Percentiles rank a stretch among this genome's conserved stretches.
Evolutionary conservation across 2,113 vertebrate genomes (phyloP).

Genomic region (Corydoras sp.): DNA sequence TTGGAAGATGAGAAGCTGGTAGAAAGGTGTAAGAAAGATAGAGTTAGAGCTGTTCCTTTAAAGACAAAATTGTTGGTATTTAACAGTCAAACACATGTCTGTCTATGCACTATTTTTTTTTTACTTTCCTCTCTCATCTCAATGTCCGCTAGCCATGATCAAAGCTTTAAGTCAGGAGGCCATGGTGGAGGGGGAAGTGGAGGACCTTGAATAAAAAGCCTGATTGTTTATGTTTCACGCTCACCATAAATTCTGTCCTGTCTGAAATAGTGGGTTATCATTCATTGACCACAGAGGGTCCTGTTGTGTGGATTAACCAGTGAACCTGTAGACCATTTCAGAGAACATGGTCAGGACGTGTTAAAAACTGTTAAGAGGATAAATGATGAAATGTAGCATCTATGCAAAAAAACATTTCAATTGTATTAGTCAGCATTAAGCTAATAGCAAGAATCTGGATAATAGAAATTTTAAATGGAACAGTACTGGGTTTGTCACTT

Average conservation of each 20-base stretch:
- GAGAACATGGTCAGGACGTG: not conserved
- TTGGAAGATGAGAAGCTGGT: slow-evolving; percentile 22
- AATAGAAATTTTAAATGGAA: too few species aligned
- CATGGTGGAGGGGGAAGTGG: not conserved
- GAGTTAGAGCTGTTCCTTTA: slow-evolving; percentile 39
- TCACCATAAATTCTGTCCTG: slow-evolving; percentile 30
- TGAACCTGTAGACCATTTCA: not conserved
- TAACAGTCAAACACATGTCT: slow-evolving; percentile 51
- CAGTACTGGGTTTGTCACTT: too few species aligned
- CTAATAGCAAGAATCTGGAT: too few species aligned
- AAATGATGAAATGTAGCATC: too few species aligned
- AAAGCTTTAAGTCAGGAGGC: slow-evolving; percentile 35
- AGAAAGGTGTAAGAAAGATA: slow-evolving; percentile 1
- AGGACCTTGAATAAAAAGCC: slow-evolving; percentile 44
- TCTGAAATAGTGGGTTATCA: slow-evolving; percentile 17
- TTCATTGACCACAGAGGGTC: slow-evolving; percentile 14
- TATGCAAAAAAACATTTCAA: too few species aligned
- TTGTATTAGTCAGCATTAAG: too few species aligned
- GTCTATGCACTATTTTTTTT: slow-evolving; percentile 35
- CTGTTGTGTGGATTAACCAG: slow-evolving; percentile 21
- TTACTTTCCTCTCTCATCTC: slow-evolving; percentile 29
- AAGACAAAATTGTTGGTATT: slow-evolving; percentile 38
- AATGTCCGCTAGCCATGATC: slow-evolving; percentile 34
- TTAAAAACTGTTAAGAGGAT: too few species aligned
- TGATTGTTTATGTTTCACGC: slow-evolving; percentile 41